Evolutionary conservation across 2,113 vertebrate genomes (phyloP).

Genomic region (Colius striatus): DNA sequence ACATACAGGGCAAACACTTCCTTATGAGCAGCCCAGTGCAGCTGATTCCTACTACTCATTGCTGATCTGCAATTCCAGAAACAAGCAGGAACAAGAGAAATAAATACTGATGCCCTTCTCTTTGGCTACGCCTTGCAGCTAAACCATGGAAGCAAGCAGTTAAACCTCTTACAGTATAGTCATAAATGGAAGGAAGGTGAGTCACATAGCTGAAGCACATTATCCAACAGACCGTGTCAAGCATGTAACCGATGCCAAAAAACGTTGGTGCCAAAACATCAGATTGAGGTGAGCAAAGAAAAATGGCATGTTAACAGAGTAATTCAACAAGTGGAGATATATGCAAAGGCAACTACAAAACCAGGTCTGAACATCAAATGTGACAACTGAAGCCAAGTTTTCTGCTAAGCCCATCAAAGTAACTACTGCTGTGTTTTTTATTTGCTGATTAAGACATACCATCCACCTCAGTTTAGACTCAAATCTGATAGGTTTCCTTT

Average conservation of each 20-base stretch:
- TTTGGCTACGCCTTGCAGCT: not conserved
- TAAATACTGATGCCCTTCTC: not conserved
- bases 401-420: not conserved
- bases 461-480: not conserved
- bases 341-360: not conserved
- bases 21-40: not conserved
- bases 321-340: constrained; percentile 20
- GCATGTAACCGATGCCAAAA: not conserved
- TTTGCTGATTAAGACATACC: not conserved
- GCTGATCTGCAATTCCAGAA: not conserved
- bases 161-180: constrained; percentile 23
- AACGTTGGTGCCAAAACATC: not conserved
- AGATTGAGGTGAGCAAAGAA: not conserved
- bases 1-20: not conserved
- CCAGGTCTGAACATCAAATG: constrained; percentile 11
- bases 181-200: constrained; percentile 10
- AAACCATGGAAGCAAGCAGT: constrained; percentile 18
- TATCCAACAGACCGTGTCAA: not conserved
- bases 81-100: constrained; percentile 19
- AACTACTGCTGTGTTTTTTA: constrained; percentile 4
- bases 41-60: not conserved
- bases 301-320: not conserved
- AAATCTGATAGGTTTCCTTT: not conserved
- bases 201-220: not conserved
- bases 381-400: constrained; percentile 3